Evolutionary conservation across 2,797 vertebrate species (phyloP), one percentile per base, ranked within the genome.

Genomic region (Phrynocephalus guinanensis): DNA sequence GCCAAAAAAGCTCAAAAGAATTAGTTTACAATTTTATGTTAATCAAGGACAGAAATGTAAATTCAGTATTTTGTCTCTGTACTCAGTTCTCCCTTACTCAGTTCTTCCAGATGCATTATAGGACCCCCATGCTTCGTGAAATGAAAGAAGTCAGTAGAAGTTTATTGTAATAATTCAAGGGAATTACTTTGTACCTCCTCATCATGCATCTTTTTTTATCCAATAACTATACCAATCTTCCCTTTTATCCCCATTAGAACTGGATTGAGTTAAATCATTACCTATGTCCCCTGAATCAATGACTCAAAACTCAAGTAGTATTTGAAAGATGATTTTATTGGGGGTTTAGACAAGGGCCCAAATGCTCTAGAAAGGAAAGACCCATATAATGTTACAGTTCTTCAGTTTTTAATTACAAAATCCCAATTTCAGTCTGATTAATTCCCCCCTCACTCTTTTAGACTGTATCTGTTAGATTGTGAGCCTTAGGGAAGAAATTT

Each of bases 1-100:
- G 70, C 8, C 56, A 75, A 24, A 66, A 10, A 75, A 87, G 60
- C n/a, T 68, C 71, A 75, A 28, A 82, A 10, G 22, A 67, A 76
- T 68, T 82, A 52, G 22, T 82, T 33, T 82, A 76, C 67, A 11
- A 68, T 52, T 33, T 76, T 20, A 76, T 67, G n/a, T 22, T 60
- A 11, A 76, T 76, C n/a, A 82, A 76, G 10, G 8, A 20, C 44
- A 38, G 5, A 2, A 72, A 63, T 6, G 68, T 28, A 63, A 5
- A 80, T 60, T 60, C 48, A 68, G 20, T 56, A 60, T 72, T 71
- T 24, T 72, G 28, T 78, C 20, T 13, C 15, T 30, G 71, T 56
- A 60, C 30, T 86, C 60, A 86, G 56, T 68, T 24, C 71, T 78
- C 22, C 67, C 30, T 80, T 71, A 60, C 50, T 86, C 60, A 86